Conservation (phyloP, 2,113 vertebrate genomes). For the Larimichthys crocea region DNA sequence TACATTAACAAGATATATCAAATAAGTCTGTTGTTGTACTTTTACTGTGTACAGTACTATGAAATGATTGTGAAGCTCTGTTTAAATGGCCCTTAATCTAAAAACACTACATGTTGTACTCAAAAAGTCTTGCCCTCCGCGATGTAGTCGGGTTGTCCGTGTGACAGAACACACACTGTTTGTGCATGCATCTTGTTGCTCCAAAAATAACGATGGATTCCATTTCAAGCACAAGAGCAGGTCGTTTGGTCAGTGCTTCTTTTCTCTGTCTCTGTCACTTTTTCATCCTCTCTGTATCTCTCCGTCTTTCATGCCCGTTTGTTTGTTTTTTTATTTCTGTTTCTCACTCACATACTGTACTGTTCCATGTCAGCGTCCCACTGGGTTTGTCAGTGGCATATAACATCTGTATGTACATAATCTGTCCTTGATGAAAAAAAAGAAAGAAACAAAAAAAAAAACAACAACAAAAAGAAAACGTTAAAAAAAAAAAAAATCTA, state of each 20-base stretch:
- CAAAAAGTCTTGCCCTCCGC: conserved; percentile 64
- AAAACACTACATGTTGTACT: conserved; percentile 67
- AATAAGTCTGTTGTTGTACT: conserved; percentile 74
- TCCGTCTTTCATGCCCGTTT: conserved; percentile 21
- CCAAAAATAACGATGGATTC: conserved; percentile 60
- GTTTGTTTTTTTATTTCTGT: conserved; percentile 11
- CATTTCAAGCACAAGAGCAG: conserved; percentile 83
- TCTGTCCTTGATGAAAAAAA: conserved; percentile 80
- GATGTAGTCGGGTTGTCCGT: conserved; percentile 53
- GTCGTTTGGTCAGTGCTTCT: conserved; percentile 65
- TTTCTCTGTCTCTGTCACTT: conserved; percentile 39
- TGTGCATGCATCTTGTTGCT: conserved; percentile 69
- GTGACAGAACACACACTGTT: conserved; percentile 51
- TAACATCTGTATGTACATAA: conserved; percentile 83
- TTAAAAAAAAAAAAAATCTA: conserved; percentile 44
- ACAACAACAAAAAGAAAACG: conserved; percentile 55
- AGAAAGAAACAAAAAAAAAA: conserved; percentile 48
- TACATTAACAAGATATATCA: conserved; percentile 75
- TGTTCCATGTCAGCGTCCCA: conserved; percentile 60
- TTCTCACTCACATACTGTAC: conserved; percentile 30
- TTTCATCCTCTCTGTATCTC: conserved; percentile 22
- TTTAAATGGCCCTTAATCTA: conserved; percentile 73
- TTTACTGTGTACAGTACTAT: conserved; percentile 74
- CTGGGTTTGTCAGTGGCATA: conserved; percentile 66
- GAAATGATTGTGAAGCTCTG: conserved; percentile 79